Percentiles rank a stretch among this genome's conserved stretches.
Evolutionary conservation across 2,888 invertebrate species (phyloP).

Genomic region (Deilephila porcellus): DNA sequence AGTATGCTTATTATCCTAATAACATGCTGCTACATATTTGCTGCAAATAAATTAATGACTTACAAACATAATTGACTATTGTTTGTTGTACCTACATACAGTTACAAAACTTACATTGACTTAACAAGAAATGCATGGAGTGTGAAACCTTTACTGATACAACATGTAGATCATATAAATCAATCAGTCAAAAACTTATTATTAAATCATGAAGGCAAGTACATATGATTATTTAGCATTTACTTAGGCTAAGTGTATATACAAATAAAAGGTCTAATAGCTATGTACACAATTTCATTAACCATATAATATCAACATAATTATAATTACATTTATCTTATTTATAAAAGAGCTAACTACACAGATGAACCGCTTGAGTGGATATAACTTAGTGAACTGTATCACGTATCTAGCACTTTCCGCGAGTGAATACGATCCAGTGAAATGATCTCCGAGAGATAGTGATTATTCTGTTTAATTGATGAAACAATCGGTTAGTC

Average conservation of each 20-base stretch:
- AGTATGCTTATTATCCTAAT: constrained; percentile 31
- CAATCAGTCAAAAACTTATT: constrained; percentile 78
- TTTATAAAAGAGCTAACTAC: constrained; percentile 30
- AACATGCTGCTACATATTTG: constrained; percentile 36
- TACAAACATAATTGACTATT: constrained; percentile 61
- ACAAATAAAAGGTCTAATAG: constrained; percentile 50
- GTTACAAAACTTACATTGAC: constrained; percentile 62
- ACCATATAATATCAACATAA: constrained; percentile 68
- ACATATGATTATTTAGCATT: constrained; percentile 55
- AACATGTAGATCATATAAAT: constrained; percentile 70
- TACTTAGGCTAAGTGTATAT: constrained; percentile 50
- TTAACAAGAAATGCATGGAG: constrained; percentile 65
- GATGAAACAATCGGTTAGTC: not conserved
- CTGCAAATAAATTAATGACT: constrained; percentile 61
- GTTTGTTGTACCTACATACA: constrained; percentile 63
- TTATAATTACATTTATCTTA: constrained; percentile 54
- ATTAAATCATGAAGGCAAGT: constrained; percentile 76
- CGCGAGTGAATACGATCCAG: not conserved
- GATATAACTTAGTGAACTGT: constrained; percentile 10
- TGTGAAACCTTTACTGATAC: constrained; percentile 61
- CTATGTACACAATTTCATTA: constrained; percentile 66
- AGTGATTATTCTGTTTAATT: not conserved
- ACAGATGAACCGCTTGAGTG: not conserved
- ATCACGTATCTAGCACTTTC: not conserved
- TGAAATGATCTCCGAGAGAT: not conserved